These are phyloP conservation scores for Thripadectes ignobilis DNA, from an alignment of 2,797 vertebrate genomes.

Conservation along the genomic window DNA sequence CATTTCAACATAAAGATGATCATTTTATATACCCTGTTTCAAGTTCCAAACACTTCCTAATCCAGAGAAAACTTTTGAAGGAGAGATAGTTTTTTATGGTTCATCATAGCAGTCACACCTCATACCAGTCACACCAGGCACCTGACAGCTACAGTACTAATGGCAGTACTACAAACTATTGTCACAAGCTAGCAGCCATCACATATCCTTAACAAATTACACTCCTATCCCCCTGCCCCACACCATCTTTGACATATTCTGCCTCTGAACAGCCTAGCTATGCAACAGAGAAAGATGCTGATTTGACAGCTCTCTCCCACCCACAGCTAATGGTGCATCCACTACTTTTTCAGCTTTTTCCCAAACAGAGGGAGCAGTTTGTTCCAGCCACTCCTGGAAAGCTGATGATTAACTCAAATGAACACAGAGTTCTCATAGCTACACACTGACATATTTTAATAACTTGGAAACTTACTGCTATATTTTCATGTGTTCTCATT, in stretches of 20 bases:
- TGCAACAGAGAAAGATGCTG: not conserved
- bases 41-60: not conserved
- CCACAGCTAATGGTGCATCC: not conserved
- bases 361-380: not conserved
- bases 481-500: not conserved
- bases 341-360: not conserved
- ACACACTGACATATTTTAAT: not conserved
- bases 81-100: not conserved
- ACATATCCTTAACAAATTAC: not conserved
- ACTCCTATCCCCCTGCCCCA: too few species aligned
- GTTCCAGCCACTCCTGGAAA: not conserved
- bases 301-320: not conserved
- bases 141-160: not conserved
- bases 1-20: not conserved
- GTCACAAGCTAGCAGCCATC: not conserved
- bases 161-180: not conserved
- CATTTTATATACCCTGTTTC: not conserved
- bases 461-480: not conserved
- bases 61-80: not conserved
- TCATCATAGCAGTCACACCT: not conserved
- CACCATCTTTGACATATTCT: not conserved
- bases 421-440: not conserved
- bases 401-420: fast-evolving
- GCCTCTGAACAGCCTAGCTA: not conserved
- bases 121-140: not conserved